Evolutionary conservation across 2,888 invertebrate species (phyloP), one percentile per base, ranked within the genome.

Genomic region (Apantesis nais): DNA sequence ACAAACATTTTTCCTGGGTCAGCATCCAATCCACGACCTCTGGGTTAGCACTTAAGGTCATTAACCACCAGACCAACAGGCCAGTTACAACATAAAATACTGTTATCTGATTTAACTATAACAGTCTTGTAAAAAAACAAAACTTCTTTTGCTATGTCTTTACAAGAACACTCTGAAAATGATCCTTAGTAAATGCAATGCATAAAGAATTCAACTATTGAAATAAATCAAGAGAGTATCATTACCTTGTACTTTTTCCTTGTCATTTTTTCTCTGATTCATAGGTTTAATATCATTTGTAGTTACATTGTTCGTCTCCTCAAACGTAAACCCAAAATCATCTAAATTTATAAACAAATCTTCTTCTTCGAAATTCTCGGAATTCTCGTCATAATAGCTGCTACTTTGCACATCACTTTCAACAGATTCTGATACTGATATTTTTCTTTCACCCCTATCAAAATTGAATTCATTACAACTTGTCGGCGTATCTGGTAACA

Each of bases 311-410:
- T 85, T 85, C 12, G 92, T 92, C 8, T 84, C 89, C 75, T 93
- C 93, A 71, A 93, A 88, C 63, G 84, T 88, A 14, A 95, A 81
- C 3, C 95, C 95, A 72, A 93, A 93, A 72, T 95, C 95, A 73
- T 95, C 94, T 44, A 95, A 84, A 85, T 94, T 94, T 31, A 95
- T 83, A 77, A 95, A 95, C 4, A 95, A 82, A n/a, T 94, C 94
- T 65, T 94, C 94, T 79, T 94, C 95, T 66, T 94, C 94, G 63
- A 91, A 93, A 29, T 89, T 90, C 80, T 94, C 92, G 0, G 95
- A 93, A 73, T 92, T 93, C 65, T 93, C 95, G 72, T 94, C 94
- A 44, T 93, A 93, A 76, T 93, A 94, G 67, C 88, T 88, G 0
- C 90, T 89, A 75, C 93, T 94, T 67, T 94, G 92, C 0, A 93